phyloP scores from a whole-genome alignment of 2,113 vertebrate species.

The Alces alces region DNA sequence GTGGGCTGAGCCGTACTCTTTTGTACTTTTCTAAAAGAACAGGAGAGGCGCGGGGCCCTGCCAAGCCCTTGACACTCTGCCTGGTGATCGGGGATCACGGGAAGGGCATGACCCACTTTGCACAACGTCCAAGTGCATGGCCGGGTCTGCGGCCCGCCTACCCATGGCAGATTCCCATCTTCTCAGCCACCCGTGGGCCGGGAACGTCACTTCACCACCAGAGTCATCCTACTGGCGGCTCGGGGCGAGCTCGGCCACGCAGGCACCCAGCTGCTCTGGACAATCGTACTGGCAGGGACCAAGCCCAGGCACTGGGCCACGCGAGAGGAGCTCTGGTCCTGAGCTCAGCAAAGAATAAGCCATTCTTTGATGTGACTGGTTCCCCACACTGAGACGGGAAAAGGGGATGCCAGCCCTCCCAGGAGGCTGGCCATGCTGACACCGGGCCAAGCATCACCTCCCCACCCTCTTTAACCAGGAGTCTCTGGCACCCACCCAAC shows the following conservation, averaged over 20 bases:
- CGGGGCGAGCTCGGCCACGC: neutral
- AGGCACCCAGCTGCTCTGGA: slow-evolving; percentile 32
- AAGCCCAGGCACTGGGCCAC: neutral
- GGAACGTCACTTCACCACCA: neutral
- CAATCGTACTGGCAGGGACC: slow-evolving; percentile 26
- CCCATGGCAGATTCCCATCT: neutral
- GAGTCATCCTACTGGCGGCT: neutral
- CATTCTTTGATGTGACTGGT: slow-evolving; percentile 11
- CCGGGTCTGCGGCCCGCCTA: neutral
- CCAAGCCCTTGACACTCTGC: neutral
- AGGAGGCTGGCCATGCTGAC: neutral
- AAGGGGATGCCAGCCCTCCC: neutral
- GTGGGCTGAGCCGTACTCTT: neutral
- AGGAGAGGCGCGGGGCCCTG: neutral
- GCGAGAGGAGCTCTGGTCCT: neutral
- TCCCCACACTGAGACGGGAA: neutral
- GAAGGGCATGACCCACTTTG: neutral
- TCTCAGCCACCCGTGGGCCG: neutral
- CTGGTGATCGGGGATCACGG: neutral
- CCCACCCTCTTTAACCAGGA: neutral
- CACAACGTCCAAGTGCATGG: neutral
- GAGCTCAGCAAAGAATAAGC: slow-evolving; percentile 6
- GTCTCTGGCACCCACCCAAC: neutral
- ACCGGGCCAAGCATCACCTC: neutral
- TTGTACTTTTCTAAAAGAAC: neutral